phyloP scores from a whole-genome alignment of 1,140 invertebrate genomes.

The Muscidifurax raptorellus region DNA sequence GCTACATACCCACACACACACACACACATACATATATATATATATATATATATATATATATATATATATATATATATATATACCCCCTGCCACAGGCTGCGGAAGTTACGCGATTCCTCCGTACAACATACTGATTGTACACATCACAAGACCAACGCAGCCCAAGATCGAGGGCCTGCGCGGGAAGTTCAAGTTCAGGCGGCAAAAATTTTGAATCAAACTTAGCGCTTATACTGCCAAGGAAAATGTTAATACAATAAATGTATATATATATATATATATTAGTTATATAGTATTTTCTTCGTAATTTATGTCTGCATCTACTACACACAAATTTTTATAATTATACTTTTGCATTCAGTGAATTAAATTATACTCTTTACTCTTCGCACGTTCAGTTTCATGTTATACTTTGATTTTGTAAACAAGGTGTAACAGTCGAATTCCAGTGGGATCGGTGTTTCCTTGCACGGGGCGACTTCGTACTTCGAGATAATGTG shows the following conservation, averaged over 20 bases:
- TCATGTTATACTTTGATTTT: conserved; percentile 6
- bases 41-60: no score
- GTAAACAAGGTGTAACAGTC: conserved; percentile 52
- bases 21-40: no score
- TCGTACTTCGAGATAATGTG: conserved; percentile 62
- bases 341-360: neutral
- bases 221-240: neutral
- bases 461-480: conserved; percentile 56
- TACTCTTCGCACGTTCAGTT: conserved; percentile 19
- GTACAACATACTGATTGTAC: neutral
- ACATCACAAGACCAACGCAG: neutral
- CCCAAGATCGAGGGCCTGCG: neutral
- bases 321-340: no score
- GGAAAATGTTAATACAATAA: no score
- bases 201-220: neutral
- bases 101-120: neutral
- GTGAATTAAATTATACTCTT: neutral
- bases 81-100: neutral
- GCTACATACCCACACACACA: no score
- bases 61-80: no score
- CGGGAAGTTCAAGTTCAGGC: neutral
- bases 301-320: no score
- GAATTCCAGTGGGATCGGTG: conserved; percentile 51
- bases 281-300: neutral
- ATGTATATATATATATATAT: no score